A percentile compares a stretch with the other conserved stretches of the same genome.
These are phyloP conservation scores for Eulemur albifrons DNA, from an alignment of 2,797 vertebrate genomes.

Conservation along the genomic window DNA sequence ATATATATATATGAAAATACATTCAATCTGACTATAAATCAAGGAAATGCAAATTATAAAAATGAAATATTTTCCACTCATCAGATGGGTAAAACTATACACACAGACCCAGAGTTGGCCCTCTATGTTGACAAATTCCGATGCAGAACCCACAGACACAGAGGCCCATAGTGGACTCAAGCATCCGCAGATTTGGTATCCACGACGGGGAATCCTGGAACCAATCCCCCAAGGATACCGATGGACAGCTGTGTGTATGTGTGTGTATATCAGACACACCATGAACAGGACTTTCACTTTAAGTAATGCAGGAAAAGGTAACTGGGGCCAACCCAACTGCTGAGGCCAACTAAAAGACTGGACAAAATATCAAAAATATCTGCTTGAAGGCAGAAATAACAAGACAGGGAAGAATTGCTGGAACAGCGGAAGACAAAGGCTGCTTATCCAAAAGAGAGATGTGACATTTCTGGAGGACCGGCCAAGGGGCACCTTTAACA, in stretches of 20 bases:
- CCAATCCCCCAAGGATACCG: not conserved
- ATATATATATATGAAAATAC: not conserved
- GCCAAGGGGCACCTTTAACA: not conserved
- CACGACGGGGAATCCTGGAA: not conserved
- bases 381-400: not conserved
- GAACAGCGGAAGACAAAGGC: not conserved
- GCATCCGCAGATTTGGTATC: not conserved
- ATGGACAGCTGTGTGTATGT: not conserved
- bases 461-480: not conserved
- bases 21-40: not conserved
- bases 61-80: not conserved
- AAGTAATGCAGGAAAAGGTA: not conserved
- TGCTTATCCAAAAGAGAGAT: not conserved
- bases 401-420: not conserved
- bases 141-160: not conserved
- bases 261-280: not conserved
- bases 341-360: not conserved
- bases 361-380: not conserved
- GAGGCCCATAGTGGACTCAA: not conserved
- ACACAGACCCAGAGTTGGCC: not conserved
- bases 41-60: slow-evolving; percentile 15
- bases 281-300: not conserved
- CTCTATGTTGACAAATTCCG: not conserved
- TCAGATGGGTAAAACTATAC: not conserved
- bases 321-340: not conserved